These are phyloP conservation scores for Limonius californicus DNA, from an alignment of 1,140 invertebrate species.

Conservation along the genomic window DNA sequence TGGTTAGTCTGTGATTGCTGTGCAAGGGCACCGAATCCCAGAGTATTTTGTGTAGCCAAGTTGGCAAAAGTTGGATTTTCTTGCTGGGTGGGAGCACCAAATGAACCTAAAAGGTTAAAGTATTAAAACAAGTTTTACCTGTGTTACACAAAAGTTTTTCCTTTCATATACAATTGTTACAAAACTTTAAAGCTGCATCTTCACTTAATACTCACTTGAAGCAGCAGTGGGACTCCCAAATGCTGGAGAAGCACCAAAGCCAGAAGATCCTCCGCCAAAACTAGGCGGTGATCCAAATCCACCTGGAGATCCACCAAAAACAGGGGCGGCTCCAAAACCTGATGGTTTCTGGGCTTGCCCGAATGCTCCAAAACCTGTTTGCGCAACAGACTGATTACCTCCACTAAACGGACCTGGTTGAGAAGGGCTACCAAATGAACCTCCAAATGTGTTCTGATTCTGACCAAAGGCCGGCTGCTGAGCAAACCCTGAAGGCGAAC, in stretches of 20 bases:
- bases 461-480: constrained; percentile 16
- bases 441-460: neutral
- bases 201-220: constrained; percentile 51
- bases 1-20: constrained; percentile 46
- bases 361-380: constrained; percentile 40
- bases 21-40: constrained; percentile 56
- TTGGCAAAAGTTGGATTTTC: constrained; percentile 53
- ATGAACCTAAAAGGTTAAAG: too few relatives aligned
- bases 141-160: too few relatives aligned
- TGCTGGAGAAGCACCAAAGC: constrained; percentile 39
- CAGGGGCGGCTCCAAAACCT: constrained; percentile 35
- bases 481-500: constrained; percentile 9
- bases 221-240: constrained; percentile 49
- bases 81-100: constrained; percentile 41
- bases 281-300: constrained; percentile 49
- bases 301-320: constrained; percentile 27
- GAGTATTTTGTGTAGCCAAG: constrained; percentile 52
- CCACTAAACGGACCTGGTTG: constrained; percentile 38
- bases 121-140: too few relatives aligned
- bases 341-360: constrained; percentile 15
- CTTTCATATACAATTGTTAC: neutral
- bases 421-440: constrained; percentile 20
- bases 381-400: constrained; percentile 43
- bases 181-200: constrained; percentile 15
- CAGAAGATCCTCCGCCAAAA: constrained; percentile 48